Base-by-base conservation (phyloP, 2,113 vertebrate genomes). In the Formicarius rufipectus region DNA sequence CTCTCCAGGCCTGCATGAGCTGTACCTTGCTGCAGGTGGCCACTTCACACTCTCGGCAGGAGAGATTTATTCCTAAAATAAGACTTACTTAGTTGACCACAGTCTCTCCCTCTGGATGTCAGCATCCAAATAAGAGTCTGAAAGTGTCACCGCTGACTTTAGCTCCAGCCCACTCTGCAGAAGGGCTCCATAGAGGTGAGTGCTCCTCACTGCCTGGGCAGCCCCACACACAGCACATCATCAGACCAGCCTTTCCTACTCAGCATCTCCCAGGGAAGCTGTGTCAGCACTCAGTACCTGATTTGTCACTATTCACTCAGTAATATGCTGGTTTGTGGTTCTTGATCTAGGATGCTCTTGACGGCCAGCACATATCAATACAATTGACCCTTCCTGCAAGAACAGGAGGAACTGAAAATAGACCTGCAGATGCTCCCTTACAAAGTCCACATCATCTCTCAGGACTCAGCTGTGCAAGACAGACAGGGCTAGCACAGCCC, bases 151-250 rank as follows among this genome's bases (percentile, higher is more conserved):
- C 7, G 7, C 22, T 62, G 56, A 9, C 33, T 79, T 76, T n/a
- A 47, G 15, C n/a, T 89, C 45, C 72, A 89, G 60, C 35, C 39
- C 24, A 12, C 60, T 74, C 30, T 63, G 40, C 52, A n/a, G 89
- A 31, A 19, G 30, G 35, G 24, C 44, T 6, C 11, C 0, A 0
- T 18, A 31, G 37, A 60, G 62, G 28, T 4, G 33, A 19, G 62
- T 19, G n/a, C 33, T 47, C 64, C 35, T 35, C 49, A 2, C 6
- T 50, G 40, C 42, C 50, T 19, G 6, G 19, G 31, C 44, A 63
- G 24, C n/a, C 44, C 23, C 0, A 0, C 22, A 17, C 42, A 23
- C 40, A 42, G 64, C 39, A 21, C 21, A 3, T 27, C 0, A 0
- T 33, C 7, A 25, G 52, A 52, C 22, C 67, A 37, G 30, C n/a